Evolutionary conservation across 2,888 invertebrate species (phyloP), one percentile per base, ranked within the genome.

Genomic region (Erpobdella octoculata): DNA sequence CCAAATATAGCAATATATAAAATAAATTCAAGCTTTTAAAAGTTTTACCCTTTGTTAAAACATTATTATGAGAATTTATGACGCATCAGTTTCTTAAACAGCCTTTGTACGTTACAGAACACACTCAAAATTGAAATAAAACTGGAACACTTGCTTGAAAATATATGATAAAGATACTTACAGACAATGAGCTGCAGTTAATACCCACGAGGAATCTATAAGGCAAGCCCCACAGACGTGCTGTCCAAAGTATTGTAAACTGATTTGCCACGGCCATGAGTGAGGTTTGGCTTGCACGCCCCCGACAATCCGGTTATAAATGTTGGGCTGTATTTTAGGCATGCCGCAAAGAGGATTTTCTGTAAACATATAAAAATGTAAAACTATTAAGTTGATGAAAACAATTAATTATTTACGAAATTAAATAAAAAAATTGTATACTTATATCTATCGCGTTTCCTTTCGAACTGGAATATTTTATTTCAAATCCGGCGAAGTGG

Each of bases 171-270:
- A 48, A 21, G 35, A 48, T 64, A 62, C 74, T 41, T n/a, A 69
- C 62, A 68, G 69, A 41, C 80, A 81, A 69, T 81, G 80, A 0
- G 80, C 79, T 0, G 81, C 80, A 3, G 80, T 79, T 18, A 81
- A 72, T 15, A 80, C 77, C 64, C 79, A 73, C 12, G 74, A 69
- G 18, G 78, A 74, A 48, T 76, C 76, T 6, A 81, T 72, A 25
- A 81, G 76, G 53, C 77, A 77, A 0, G 80, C 81, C 0, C 79
- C 80, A 75, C 81, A 81, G 0, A 76, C 75, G 8, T 78, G 77
- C 0, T 71, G 69, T 31, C 67, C 70, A 31, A 46, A 65, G 37
- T 59, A 59, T 71, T 74, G 72, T 28, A 75, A 46, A 53, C 72
- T 73, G 36, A 71, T 67, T 67, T 61, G 66, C 75, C 75, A 75